Conservation (phyloP, 2,113 vertebrate genomes). For the Danionella cerebrum region DNA sequence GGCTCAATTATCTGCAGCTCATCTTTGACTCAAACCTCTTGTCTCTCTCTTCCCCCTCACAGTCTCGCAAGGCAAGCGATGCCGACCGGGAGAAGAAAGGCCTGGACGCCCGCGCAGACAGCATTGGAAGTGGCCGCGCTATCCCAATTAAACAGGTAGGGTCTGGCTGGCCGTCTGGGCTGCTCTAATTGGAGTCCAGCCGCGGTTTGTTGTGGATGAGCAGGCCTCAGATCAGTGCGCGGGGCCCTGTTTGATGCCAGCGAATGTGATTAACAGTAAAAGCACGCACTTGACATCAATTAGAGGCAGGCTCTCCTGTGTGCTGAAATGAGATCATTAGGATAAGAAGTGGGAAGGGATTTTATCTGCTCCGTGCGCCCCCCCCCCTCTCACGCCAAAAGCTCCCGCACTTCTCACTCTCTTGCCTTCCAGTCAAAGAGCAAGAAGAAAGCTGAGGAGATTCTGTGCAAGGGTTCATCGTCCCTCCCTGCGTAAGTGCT, state of each 20-base stretch:
- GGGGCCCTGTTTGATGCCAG: slow-evolving; percentile 68
- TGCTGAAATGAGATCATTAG: slow-evolving; percentile 91
- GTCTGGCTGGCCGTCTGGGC: slow-evolving; percentile 30
- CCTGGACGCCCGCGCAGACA: slow-evolving; percentile 89
- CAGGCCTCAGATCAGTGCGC: slow-evolving; percentile 40
- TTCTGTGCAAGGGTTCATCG: slow-evolving; percentile 67
- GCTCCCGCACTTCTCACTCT: slow-evolving; percentile 16
- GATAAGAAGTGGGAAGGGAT: slow-evolving; percentile 76
- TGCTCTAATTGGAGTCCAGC: slow-evolving; percentile 48
- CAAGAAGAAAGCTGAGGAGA: slow-evolving; percentile 25
- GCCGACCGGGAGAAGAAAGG: slow-evolving; percentile 98
- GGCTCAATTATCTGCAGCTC: not conserved
- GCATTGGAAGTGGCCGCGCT: slow-evolving; percentile 93
- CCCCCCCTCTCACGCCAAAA: not conserved
- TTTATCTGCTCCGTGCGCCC: slow-evolving; percentile 13
- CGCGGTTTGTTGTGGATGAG: slow-evolving; percentile 17
- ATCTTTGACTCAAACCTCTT: slow-evolving; percentile 11
- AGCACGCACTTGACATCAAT: slow-evolving; percentile 98
- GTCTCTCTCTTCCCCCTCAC: slow-evolving; percentile 55
- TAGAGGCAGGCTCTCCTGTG: slow-evolving; percentile 81
- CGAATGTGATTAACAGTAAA: slow-evolving; percentile 80
- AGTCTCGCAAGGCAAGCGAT: slow-evolving; percentile 96
- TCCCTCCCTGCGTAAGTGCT: slow-evolving; percentile 71
- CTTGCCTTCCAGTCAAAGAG: slow-evolving; percentile 36
- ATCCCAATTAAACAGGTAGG: slow-evolving; percentile 99